Evolutionary conservation across 2,113 vertebrate genomes (phyloP), one percentile per base, ranked within the genome.

Genomic region (Tragelaphus buxtoni): DNA sequence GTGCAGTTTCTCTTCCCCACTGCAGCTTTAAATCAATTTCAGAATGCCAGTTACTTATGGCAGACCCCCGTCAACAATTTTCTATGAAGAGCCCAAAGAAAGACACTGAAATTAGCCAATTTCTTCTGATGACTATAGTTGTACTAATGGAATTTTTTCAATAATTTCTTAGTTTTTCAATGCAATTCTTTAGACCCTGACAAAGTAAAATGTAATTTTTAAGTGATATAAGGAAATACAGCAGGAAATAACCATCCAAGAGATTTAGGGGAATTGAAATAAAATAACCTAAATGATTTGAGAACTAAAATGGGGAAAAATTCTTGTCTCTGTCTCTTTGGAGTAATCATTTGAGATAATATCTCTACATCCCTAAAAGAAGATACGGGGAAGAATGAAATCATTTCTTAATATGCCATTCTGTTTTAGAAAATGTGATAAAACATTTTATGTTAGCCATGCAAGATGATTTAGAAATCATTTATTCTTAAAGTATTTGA

Each of bases 131-230:
- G 94, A 96, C 72, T 63, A 88, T 79, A 42, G 77, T 80, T 87
- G 56, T 72, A 39, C 92, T 97, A 96, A 97, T 97, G 94, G 96
- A 93, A 97, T 90, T 96, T 95, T 92, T 92, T 47, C 95, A 96
- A 83, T 97, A 92, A 94, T 96, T 94, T 83, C 94, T 97, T 94
- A 92, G 96, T 94, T 96, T 97, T 95, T 93, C 92, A 89, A 92
- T 90, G 94, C 72, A 87, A 55, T 96, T 96, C 96, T 96, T 95
- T 86, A 94, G 97, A 69, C 82, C 28, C 56, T 42, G 58, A 82
- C 82, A 79, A 97, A 95, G 94, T 94, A 97, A 91, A 94, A 95
- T 97, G 90, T 98, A 97, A 98, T 97, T 98, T 97, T 98, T 98
- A 98, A 97, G 95, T 97, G 98, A 96, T 95, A 96, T 3, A 26